phyloP scores from a whole-genome alignment of 2,797 vertebrate genomes.

The Acridotheres tristis region DNA sequence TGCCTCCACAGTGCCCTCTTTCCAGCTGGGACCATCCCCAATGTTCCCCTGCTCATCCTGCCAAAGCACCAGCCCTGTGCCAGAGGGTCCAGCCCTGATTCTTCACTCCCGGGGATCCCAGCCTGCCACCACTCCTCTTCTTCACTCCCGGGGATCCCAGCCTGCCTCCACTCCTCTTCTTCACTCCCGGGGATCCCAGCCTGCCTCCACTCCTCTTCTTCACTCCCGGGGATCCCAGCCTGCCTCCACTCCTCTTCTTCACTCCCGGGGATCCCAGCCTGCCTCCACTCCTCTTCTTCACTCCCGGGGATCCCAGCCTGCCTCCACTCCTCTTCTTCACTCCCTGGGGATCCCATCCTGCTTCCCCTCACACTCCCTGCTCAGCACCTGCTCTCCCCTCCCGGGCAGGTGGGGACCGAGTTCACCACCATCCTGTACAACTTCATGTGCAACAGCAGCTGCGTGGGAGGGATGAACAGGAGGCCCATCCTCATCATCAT shows the following conservation, averaged over 20 bases:
- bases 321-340: background rate
- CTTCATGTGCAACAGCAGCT: slow-evolving; percentile 99
- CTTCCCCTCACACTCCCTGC: background rate
- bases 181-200: no score
- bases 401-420: slow-evolving; percentile 91
- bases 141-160: background rate
- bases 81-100: background rate
- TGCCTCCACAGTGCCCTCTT: background rate
- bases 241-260: background rate
- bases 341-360: no score
- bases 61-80: background rate
- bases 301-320: accelerated
- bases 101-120: accelerated
- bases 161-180: no score
- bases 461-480: slow-evolving; percentile 98
- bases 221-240: accelerated
- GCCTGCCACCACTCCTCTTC: background rate
- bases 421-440: slow-evolving; percentile 98
- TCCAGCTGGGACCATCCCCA: background rate
- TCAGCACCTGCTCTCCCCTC: background rate
- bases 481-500: slow-evolving; percentile 98
- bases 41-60: background rate
- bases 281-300: background rate
- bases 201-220: background rate
- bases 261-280: background rate